Percentiles rank a stretch among this genome's conserved stretches.
Evolutionary conservation across 2,113 vertebrate species (phyloP).

Genomic region (Enhydra lutris): DNA sequence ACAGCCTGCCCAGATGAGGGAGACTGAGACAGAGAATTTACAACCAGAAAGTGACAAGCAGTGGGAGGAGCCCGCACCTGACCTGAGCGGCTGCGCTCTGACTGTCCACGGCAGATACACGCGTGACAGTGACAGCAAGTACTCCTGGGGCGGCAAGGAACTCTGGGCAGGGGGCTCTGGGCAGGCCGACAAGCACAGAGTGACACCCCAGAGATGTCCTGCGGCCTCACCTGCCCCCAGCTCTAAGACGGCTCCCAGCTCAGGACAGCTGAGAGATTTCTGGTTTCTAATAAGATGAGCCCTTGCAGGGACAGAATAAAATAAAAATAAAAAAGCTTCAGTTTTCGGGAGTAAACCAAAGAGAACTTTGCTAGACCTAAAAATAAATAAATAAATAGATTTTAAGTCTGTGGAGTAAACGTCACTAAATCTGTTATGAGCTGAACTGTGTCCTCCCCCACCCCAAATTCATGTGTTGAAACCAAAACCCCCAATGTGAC

Average conservation of each 20-base stretch:
- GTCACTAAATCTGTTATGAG: background rate
- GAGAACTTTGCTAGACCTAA: background rate
- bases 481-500: background rate
- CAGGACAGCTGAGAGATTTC: fast-evolving
- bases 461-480: background rate
- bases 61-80: background rate
- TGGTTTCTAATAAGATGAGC: background rate
- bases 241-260: background rate
- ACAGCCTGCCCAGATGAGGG: fast-evolving
- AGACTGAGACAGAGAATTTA: background rate
- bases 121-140: background rate
- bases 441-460: background rate
- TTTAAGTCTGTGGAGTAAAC: background rate
- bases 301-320: background rate
- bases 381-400: background rate
- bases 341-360: background rate
- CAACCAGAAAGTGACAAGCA: background rate
- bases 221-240: background rate
- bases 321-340: too few relatives aligned
- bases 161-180: background rate
- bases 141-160: background rate
- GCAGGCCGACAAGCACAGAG: background rate
- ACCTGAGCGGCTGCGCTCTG: background rate
- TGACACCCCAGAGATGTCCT: background rate
- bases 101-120: background rate